Percentiles rank a stretch among this genome's conserved stretches.
These are phyloP conservation scores for Timema cristinae DNA, from an alignment of 2,888 invertebrate species.

Conservation along the genomic window DNA sequence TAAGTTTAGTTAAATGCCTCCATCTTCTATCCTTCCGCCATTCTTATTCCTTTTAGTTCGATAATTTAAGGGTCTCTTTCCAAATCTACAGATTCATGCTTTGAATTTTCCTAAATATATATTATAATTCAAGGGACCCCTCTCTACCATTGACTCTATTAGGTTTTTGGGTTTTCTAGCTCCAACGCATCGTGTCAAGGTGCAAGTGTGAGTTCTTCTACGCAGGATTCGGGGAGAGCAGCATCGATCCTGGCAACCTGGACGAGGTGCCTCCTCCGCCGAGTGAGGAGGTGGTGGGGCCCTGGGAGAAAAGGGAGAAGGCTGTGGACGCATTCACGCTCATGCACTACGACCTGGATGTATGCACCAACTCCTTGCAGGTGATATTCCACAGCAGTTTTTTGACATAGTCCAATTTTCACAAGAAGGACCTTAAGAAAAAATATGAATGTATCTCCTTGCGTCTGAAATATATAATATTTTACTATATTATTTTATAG, in stretches of 20 bases:
- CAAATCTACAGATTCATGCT: too few species aligned
- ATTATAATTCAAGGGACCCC: too few species aligned
- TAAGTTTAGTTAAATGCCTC: too few species aligned
- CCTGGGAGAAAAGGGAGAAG: conserved; percentile 77
- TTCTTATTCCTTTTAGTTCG: too few species aligned
- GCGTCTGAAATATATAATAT: neutral
- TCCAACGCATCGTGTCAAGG: conserved; percentile 94
- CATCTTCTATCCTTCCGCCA: too few species aligned
- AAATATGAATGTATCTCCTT: neutral
- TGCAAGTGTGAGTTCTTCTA: conserved; percentile 99
- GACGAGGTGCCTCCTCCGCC: conserved; percentile 68
- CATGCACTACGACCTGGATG: conserved; percentile 97
- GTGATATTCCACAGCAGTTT: conserved; percentile 43
- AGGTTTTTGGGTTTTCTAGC: conserved; percentile 46
- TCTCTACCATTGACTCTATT: too few species aligned
- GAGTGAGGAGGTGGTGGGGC: conserved; percentile 62
- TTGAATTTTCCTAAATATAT: too few species aligned
- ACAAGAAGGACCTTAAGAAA: too few species aligned
- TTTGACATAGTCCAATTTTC: neutral
- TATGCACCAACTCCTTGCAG: conserved; percentile 92
- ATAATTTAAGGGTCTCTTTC: too few species aligned
- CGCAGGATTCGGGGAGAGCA: conserved; percentile 84
- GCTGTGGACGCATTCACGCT: conserved; percentile 96
- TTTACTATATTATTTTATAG: too few species aligned
- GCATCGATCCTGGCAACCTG: conserved; percentile 59